Evolutionary conservation across 2,888 invertebrate genomes (phyloP), one percentile per base, ranked within the genome.

Genomic region (Leptothorax acervorum): DNA sequence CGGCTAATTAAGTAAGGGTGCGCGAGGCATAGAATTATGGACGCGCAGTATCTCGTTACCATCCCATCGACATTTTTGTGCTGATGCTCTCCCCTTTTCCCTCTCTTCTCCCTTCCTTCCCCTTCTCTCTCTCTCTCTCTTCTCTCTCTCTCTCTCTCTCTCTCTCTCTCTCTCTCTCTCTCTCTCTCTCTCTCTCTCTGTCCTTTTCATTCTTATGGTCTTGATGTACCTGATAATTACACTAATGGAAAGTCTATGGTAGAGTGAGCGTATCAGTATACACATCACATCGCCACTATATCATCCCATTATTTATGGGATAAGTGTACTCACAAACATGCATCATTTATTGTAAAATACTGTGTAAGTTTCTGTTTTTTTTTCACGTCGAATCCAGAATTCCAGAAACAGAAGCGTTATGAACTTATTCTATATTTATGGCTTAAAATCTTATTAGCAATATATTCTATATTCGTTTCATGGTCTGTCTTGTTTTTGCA

Each of bases 141-240:
- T 1, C n/a, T 18, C 15, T 0, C 4, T 53, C 53, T 15, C 12
- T 23, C 2, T 31, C 12, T 23, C 9, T 39, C 6, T 23, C 35
- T 6, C 35, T 35, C 35, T 35, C 6, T 35, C 35, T 6, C 35
- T 35, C 35, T n/a, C 28, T 6, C 3, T n/a, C 51, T 12, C 4
- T 1, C n/a, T 18, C 15, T 0, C 4, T 53, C 53, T 15, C 12
- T 23, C 2, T 31, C 12, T 23, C 9, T 39, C 6, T 23, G 12
- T 35, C 35, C 6, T 15, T 15, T 0, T 45, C 8, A 1, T 42
- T 62, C 15, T 87, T 68, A 60, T 55, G 60, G 63, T 65, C 39
- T 39, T 42, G 71, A 68, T 57, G 78, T 79, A 87, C 65, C 73
- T 79, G 79, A 85, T 87, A 85, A 87, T 87, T 83, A 62, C 71